A percentile compares a stretch with the other conserved stretches of the same genome.
Evolutionary conservation across 1,140 invertebrate species (phyloP).

Genomic region (Mya arenaria): DNA sequence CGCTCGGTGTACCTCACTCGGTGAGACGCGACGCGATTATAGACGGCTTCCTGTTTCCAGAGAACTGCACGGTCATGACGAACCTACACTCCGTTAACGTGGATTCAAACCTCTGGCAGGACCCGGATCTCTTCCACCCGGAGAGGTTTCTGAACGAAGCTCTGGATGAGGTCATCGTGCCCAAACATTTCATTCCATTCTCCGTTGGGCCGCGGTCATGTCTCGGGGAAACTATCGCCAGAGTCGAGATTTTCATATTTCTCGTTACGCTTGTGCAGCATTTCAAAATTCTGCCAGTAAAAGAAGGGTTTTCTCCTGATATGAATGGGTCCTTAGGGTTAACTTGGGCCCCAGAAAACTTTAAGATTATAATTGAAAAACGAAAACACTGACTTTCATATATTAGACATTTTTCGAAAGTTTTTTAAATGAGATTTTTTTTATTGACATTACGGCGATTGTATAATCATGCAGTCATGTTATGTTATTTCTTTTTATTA

Average conservation of each 20-base stretch:
- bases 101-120: constrained; percentile 83
- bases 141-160: constrained; percentile 82
- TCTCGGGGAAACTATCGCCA: constrained; percentile 34
- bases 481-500: too few relatives aligned
- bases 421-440: too few relatives aligned
- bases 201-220: constrained; percentile 30
- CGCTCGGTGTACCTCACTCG: constrained; percentile 75
- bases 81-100: constrained; percentile 69
- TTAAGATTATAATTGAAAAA: too few relatives aligned
- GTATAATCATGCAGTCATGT: too few relatives aligned
- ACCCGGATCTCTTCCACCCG: constrained; percentile 87
- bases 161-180: not conserved
- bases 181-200: constrained; percentile 53
- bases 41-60: constrained; percentile 71
- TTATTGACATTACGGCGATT: too few relatives aligned
- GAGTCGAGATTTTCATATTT: constrained; percentile 45
- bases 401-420: too few relatives aligned
- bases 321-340: too few relatives aligned
- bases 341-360: too few relatives aligned
- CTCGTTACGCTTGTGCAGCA: constrained; percentile 9
- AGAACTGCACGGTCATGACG: constrained; percentile 65
- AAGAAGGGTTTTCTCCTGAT: too few relatives aligned
- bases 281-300: too few relatives aligned
- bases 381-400: too few relatives aligned
- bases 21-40: constrained; percentile 58